A percentile compares a stretch with the other conserved stretches of the same genome.
These are phyloP conservation scores for Tympanoctomys barrerae DNA, from an alignment of 2,797 vertebrate species.

Conservation along the genomic window DNA sequence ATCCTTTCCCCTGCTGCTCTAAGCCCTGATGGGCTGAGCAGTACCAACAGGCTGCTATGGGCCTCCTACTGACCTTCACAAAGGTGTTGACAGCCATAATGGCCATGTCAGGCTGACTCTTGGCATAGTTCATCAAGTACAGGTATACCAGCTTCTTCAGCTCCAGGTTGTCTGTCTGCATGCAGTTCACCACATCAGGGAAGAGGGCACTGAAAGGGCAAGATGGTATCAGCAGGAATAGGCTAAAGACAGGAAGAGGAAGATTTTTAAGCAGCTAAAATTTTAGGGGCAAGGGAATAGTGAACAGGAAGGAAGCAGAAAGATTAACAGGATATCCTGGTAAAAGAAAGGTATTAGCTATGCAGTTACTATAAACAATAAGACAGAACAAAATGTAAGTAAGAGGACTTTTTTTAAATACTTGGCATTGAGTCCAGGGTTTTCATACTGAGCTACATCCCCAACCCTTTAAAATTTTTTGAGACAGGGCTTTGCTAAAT, in stretches of 20 bases:
- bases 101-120: slow-evolving; percentile 99
- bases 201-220: slow-evolving; percentile 93
- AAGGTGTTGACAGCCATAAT: slow-evolving; percentile 99
- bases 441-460: background rate
- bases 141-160: slow-evolving; percentile 99
- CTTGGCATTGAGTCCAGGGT: background rate
- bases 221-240: background rate
- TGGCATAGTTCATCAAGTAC: slow-evolving; percentile 99
- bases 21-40: background rate
- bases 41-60: background rate
- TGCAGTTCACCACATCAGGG: slow-evolving; percentile 99
- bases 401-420: background rate
- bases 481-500: background rate
- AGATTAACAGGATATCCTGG: background rate
- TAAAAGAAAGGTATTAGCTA: background rate
- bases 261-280: background rate
- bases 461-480: background rate
- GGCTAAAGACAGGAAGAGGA: slow-evolving; percentile 12
- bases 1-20: background rate
- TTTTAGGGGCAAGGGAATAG: background rate
- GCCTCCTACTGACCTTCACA: slow-evolving; percentile 92
- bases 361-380: background rate
- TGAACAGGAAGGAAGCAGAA: background rate
- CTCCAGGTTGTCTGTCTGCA: slow-evolving; percentile 99
- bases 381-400: background rate